These are phyloP conservation scores for Zaprionus obscuricornis DNA, from an alignment of 2,888 invertebrate genomes.

Conservation along the genomic window DNA sequence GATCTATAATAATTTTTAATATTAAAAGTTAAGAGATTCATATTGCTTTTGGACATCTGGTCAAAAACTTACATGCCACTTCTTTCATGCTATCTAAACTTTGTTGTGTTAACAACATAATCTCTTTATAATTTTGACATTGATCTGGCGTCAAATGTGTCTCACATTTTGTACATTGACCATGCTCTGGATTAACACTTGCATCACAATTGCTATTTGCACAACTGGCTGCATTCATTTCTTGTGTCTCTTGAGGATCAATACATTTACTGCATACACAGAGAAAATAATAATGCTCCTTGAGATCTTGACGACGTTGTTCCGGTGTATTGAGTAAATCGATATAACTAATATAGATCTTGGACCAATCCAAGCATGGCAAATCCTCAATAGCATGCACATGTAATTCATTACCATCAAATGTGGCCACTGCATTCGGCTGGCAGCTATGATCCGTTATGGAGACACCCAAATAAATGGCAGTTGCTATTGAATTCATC, in stretches of 20 bases:
- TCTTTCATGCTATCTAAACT: conserved; percentile 90
- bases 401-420: conserved; percentile 91
- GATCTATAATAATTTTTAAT: too few species aligned
- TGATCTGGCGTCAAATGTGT: conserved; percentile 85
- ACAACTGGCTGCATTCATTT: conserved; percentile 87
- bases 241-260: conserved; percentile 71
- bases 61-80: conserved; percentile 86
- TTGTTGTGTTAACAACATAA: conserved; percentile 87
- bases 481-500: conserved; percentile 93
- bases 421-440: conserved; percentile 94
- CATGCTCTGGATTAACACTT: conserved; percentile 68
- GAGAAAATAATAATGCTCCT: conserved; percentile 92
- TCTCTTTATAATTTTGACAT: conserved; percentile 86
- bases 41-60: too few species aligned
- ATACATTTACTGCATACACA: conserved; percentile 92
- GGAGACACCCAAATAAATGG: conserved; percentile 93
- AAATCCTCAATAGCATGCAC: conserved; percentile 90
- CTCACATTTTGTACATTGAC: conserved; percentile 87
- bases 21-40: too few species aligned
- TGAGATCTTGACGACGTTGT: conserved; percentile 89
- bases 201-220: conserved; percentile 86
- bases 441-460: conserved; percentile 95
- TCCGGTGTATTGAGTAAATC: conserved; percentile 90
- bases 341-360: conserved; percentile 94
- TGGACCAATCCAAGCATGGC: conserved; percentile 89